A percentile compares a stretch with the other conserved stretches of the same genome.
Evolutionary conservation across 2,888 invertebrate genomes (phyloP).

Genomic region (Lasioglossum lativentre): DNA sequence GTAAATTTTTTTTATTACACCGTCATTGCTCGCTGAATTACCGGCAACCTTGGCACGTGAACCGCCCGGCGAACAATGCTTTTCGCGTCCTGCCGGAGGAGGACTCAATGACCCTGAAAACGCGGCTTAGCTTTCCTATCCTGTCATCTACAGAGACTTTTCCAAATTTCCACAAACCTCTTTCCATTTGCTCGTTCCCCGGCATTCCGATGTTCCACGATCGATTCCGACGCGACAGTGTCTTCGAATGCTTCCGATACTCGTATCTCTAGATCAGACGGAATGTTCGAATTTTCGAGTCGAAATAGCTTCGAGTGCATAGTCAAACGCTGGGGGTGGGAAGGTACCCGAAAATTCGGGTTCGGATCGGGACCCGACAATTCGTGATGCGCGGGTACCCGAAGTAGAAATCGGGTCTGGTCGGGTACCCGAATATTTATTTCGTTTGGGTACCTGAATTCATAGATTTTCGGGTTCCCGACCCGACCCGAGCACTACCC

Average conservation of each 20-base stretch:
- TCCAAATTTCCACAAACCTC: conserved; percentile 18
- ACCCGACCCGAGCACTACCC: no score
- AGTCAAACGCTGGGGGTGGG: no score
- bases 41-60: conserved; percentile 76
- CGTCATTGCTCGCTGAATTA: conserved; percentile 67
- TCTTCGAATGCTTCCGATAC: background rate
- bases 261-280: no score
- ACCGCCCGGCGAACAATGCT: conserved; percentile 61
- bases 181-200: background rate
- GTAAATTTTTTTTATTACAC: conserved; percentile 70
- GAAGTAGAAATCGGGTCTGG: no score
- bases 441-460: no score
- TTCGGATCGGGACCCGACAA: no score
- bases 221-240: background rate
- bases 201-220: background rate
- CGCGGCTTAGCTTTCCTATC: conserved; percentile 29
- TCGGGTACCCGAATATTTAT: no score
- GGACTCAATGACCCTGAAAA: conserved; percentile 64
- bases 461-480: no score
- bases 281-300: no score
- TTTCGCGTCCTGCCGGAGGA: conserved; percentile 59
- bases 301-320: no score
- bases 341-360: no score
- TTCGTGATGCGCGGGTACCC: no score
- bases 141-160: background rate